Conservation (phyloP, 2,113 vertebrate genomes). For the Thinocorus orbignyianus region DNA sequence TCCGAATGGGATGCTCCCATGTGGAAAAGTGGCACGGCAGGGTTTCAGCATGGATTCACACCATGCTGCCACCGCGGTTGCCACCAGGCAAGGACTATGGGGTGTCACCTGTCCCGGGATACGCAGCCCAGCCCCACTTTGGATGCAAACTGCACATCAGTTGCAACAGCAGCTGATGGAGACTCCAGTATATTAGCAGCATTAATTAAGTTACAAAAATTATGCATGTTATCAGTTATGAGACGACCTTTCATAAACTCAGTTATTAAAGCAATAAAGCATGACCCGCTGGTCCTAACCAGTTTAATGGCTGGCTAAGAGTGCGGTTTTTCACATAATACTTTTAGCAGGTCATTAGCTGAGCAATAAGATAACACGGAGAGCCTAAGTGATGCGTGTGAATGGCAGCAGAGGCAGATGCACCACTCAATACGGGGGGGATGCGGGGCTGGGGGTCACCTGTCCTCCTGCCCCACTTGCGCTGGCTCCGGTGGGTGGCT, state of each 20-base stretch:
- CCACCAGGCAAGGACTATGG: fast-evolving
- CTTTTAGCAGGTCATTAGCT: conserved; percentile 63
- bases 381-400: background rate
- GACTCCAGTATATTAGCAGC: conserved; percentile 63
- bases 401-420: background rate
- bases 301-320: conserved; percentile 50
- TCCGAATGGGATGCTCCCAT: fast-evolving
- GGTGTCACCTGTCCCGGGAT: background rate
- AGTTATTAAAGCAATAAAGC: conserved; percentile 51
- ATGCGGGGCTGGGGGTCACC: background rate
- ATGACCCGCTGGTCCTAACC: conserved; percentile 40
- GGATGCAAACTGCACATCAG: conserved; percentile 15
- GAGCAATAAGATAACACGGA: conserved; percentile 39
- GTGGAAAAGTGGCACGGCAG: fast-evolving
- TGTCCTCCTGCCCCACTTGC: background rate
- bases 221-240: conserved; percentile 31
- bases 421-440: background rate
- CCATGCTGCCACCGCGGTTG: background rate
- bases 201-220: conserved; percentile 67
- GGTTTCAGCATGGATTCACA: background rate
- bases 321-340: conserved; percentile 29
- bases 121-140: fast-evolving
- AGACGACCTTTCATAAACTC: conserved; percentile 55
- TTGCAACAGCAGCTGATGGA: conserved; percentile 59
- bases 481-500: fast-evolving